phyloP scores from a whole-genome alignment of 1,140 invertebrate species.

The Heliconius hermathena region DNA sequence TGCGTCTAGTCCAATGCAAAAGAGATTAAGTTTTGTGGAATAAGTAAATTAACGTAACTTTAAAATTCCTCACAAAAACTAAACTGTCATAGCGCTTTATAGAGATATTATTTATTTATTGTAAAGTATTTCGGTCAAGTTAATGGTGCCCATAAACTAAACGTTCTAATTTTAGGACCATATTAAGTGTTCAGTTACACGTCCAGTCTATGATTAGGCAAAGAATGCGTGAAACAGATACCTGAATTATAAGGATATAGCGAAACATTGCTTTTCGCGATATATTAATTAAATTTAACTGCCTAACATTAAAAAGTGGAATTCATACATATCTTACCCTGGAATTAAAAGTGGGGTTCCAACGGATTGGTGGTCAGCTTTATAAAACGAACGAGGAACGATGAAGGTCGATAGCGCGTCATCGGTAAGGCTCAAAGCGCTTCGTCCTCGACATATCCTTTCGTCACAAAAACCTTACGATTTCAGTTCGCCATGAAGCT shows the following conservation, averaged over 20 bases:
- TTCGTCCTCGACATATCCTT: constrained; percentile 51
- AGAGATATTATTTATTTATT: constrained; percentile 55
- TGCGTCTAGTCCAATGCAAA: constrained; percentile 80
- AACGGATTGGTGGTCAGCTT: constrained; percentile 10
- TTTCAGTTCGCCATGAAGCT: constrained; percentile 45
- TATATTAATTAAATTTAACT: constrained; percentile 37
- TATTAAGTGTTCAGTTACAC: constrained; percentile 78
- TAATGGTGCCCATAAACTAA: constrained; percentile 48
- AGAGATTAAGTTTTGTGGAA: constrained; percentile 76
- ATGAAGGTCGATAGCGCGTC: constrained; percentile 9
- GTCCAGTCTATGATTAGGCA: constrained; percentile 79
- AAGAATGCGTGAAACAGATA: constrained; percentile 75
- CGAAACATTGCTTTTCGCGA: constrained; percentile 38
- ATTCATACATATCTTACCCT: constrained; percentile 42
- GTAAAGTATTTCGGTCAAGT: constrained; percentile 52
- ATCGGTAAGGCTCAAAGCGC: constrained; percentile 10
- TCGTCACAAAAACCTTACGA: constrained; percentile 43
- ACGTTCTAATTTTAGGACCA: constrained; percentile 68
- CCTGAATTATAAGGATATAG: constrained; percentile 55
- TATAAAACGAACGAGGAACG: constrained; percentile 11
- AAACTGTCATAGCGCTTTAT: constrained; percentile 41
- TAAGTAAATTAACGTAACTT: constrained; percentile 68
- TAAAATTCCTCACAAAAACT: constrained; percentile 52
- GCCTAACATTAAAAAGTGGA: constrained; percentile 37
- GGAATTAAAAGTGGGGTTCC: constrained; percentile 4